Evolutionary conservation across 1,140 invertebrate species (phyloP).

Genomic region (Ips typographus): DNA sequence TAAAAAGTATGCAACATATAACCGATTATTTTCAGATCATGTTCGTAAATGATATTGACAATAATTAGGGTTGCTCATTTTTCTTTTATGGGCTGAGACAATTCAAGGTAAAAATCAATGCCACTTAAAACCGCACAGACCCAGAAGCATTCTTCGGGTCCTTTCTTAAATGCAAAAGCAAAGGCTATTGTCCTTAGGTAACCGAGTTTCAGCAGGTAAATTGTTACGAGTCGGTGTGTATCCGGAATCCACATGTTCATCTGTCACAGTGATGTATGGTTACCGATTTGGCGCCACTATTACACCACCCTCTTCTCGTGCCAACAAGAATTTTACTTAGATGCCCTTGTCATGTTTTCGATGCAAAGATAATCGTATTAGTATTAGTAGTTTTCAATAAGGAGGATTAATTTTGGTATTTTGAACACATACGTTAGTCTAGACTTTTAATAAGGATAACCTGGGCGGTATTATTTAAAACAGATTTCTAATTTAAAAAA

Average conservation of each 20-base stretch:
- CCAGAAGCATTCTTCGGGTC: neutral
- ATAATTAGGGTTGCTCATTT: neutral
- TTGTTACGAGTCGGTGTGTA: constrained; percentile 11
- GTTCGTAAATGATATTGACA: neutral
- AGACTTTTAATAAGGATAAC: neutral
- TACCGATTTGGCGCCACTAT: constrained; percentile 20
- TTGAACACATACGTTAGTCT: neutral
- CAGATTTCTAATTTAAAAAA: too few species aligned
- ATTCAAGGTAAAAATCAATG: too few species aligned
- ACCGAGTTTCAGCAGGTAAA: constrained; percentile 12
- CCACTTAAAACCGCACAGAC: too few species aligned
- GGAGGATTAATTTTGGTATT: constrained; percentile 1
- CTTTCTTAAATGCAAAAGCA: constrained; percentile 6
- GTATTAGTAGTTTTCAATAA: neutral
- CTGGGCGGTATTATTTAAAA: too few species aligned
- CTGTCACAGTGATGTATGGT: constrained; percentile 25
- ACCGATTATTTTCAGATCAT: too few species aligned
- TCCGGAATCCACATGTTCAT: constrained; percentile 28
- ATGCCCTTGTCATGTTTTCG: constrained; percentile 8
- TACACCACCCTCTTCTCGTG: constrained; percentile 11
- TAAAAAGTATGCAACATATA: too few species aligned
- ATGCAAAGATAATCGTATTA: neutral
- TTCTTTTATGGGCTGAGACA: too few species aligned
- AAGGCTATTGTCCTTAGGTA: constrained; percentile 7
- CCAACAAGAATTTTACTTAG: constrained; percentile 5